phyloP scores from a whole-genome alignment of 2,113 vertebrate genomes.

The Pholis gunnellus region DNA sequence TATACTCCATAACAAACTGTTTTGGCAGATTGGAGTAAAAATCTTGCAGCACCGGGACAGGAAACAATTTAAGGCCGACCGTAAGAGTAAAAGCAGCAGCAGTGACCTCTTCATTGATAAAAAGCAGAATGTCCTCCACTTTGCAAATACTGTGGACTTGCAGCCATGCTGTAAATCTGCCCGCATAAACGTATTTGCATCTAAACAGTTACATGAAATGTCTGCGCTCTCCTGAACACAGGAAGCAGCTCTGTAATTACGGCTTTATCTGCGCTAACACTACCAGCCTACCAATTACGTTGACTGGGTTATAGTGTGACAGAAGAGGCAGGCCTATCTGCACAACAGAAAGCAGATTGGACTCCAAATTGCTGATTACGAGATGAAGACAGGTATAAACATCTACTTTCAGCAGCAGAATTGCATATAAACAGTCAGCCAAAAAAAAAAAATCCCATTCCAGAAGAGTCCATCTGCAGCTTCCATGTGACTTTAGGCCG shows the following conservation, averaged over 20 bases:
- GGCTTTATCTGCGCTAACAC: neutral
- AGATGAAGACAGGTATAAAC: neutral
- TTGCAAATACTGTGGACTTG: neutral
- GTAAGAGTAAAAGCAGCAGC: neutral
- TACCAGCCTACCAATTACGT: neutral
- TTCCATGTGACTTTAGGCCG: neutral
- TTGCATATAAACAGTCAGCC: slow-evolving; percentile 2
- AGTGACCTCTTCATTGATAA: neutral
- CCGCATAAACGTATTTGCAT: neutral
- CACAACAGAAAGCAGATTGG: slow-evolving; percentile 1
- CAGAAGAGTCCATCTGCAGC: slow-evolving; percentile 9
- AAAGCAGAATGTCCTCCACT: neutral
- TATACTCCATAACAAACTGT: neutral
- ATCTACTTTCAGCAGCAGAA: slow-evolving; percentile 4
- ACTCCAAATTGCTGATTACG: slow-evolving; percentile 17
- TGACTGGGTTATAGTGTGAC: neutral
- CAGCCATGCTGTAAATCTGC: neutral
- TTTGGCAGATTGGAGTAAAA: neutral
- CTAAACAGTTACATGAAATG: neutral
- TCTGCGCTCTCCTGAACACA: neutral
- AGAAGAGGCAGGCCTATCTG: neutral
- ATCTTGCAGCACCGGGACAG: neutral
- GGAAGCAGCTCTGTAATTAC: neutral
- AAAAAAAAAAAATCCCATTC: neutral
- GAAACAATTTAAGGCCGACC: neutral